phyloP scores from a whole-genome alignment of 2,797 vertebrate species.

The Cottoperca gobio region DNA sequence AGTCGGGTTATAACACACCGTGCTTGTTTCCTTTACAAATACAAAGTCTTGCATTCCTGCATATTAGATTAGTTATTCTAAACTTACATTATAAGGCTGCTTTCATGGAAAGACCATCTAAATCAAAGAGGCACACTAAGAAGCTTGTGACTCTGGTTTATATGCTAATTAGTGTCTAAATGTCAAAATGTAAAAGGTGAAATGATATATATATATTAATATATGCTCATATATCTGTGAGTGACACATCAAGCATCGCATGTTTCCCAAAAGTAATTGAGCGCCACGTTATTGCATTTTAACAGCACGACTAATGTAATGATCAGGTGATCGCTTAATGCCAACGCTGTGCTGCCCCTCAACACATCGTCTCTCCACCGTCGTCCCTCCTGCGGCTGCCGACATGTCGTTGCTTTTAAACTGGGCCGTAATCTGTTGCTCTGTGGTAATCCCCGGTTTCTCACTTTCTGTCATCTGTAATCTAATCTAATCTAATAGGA shows the following conservation, averaged over 20 bases:
- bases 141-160: constrained; percentile 67
- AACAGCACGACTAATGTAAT: constrained; percentile 61
- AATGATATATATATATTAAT: constrained; percentile 67
- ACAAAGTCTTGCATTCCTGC: no score
- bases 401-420: constrained; percentile 61
- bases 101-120: constrained; percentile 63
- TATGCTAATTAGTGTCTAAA: constrained; percentile 80
- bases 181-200: constrained; percentile 79
- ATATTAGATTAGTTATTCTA: constrained; percentile 12
- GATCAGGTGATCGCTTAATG: constrained; percentile 51
- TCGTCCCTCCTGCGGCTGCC: constrained; percentile 24
- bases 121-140: constrained; percentile 70
- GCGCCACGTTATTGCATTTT: constrained; percentile 60
- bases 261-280: constrained; percentile 61
- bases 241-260: constrained; percentile 53
- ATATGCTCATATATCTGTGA: no score
- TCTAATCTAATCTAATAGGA: constrained; percentile 76
- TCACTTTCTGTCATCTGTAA: constrained; percentile 69
- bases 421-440: constrained; percentile 74
- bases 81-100: constrained; percentile 25
- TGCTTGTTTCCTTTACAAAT: no score
- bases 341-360: constrained; percentile 15
- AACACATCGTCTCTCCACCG: constrained; percentile 29
- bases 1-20: no score
- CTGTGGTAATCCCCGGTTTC: constrained; percentile 80